Evolutionary conservation across 2,888 invertebrate species (phyloP).

Genomic region (Gnatocerus cornutus): DNA sequence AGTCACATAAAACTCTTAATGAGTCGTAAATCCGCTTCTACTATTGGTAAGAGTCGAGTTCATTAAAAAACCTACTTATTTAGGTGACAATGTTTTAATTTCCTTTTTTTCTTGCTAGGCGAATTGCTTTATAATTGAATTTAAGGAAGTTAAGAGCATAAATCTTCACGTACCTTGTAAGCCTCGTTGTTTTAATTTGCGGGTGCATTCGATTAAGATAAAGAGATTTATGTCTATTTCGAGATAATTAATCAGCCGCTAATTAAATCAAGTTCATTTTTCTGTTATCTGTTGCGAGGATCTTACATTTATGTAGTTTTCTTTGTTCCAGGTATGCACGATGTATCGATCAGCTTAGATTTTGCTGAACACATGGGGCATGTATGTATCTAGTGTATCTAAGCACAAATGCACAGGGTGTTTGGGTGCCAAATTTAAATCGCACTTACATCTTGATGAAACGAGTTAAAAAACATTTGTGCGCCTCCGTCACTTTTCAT

Average conservation of each 20-base stretch:
- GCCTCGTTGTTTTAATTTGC: no score
- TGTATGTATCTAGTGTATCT: no score
- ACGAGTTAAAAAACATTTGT: no score
- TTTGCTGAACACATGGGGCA: no score
- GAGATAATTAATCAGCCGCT: no score
- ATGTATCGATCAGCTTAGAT: not conserved
- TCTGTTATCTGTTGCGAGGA: not conserved
- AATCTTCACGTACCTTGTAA: not conserved
- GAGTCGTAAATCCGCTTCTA: constrained; percentile 4
- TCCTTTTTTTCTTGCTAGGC: constrained; percentile 13
- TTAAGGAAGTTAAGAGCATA: not conserved
- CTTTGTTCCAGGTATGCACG: not conserved
- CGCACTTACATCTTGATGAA: no score
- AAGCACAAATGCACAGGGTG: no score
- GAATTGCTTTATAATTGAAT: constrained; percentile 1
- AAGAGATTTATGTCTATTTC: no score
- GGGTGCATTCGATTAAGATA: no score
- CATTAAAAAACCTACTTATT: constrained; percentile 19
- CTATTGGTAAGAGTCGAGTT: constrained; percentile 9
- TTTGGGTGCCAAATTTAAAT: no score
- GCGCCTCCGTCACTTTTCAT: no score
- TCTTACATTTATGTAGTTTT: not conserved
- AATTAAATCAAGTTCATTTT: no score
- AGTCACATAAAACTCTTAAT: constrained; percentile 22
- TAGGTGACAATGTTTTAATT: constrained; percentile 21